phyloP scores from a whole-genome alignment of 1,140 invertebrate genomes.

The Pseudachorutes palmiensis region DNA sequence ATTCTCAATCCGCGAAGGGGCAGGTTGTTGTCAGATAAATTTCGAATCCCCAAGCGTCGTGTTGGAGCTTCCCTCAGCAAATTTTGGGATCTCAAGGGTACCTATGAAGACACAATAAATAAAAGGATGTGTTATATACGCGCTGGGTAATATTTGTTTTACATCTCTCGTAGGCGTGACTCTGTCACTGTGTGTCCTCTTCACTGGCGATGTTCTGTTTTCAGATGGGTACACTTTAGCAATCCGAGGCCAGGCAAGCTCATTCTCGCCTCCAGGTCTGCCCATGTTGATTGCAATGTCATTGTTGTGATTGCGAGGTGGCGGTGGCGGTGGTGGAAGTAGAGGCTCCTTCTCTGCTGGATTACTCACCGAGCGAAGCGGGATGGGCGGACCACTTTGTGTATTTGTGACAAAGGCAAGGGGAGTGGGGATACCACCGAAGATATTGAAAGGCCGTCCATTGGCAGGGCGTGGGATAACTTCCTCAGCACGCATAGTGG shows the following conservation, averaged over 20 bases:
- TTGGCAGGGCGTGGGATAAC: conserved; percentile 35
- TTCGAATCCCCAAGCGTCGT: conserved; percentile 22
- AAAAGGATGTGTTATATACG: not conserved
- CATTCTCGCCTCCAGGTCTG: conserved; percentile 17
- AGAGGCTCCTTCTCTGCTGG: conserved; percentile 56
- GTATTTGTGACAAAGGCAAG: conserved; percentile 49
- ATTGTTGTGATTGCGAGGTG: conserved; percentile 22
- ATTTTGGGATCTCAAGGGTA: conserved; percentile 20
- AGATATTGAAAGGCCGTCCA: conserved; percentile 45
- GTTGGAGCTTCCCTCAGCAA: conserved; percentile 13
- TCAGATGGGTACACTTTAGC: conserved; percentile 37
- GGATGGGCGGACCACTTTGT: conserved; percentile 45
- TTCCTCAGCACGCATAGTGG: conserved; percentile 51
- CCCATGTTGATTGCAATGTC: not conserved
- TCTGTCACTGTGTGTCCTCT: conserved; percentile 36
- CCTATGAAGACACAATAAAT: not conserved
- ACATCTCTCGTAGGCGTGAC: conserved; percentile 35
- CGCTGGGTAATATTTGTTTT: too few relatives aligned
- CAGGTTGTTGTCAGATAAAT: conserved; percentile 31
- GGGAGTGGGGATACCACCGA: conserved; percentile 60
- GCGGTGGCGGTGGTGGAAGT: conserved; percentile 45
- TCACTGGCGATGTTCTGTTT: conserved; percentile 36
- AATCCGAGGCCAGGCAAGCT: conserved; percentile 35
- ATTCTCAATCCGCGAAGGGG: conserved; percentile 19
- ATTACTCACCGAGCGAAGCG: conserved; percentile 19